Evolutionary conservation across 2,113 vertebrate genomes (phyloP), one percentile per base, ranked within the genome.

Genomic region (Diglossa brunneiventris): DNA sequence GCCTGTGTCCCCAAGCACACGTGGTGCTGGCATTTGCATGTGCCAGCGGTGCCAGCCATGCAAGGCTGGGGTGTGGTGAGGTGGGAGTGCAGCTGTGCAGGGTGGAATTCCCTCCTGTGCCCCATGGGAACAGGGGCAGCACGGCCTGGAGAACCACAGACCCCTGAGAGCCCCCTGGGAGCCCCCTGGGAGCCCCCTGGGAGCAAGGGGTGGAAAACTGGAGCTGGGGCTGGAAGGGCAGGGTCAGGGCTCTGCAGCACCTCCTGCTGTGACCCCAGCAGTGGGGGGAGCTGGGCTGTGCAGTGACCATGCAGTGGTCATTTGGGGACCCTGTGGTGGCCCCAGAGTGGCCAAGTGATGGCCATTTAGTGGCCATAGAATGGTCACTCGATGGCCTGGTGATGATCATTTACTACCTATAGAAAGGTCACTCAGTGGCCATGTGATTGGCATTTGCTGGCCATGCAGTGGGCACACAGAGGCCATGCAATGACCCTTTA

Each of bases 241-340:
- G 70, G 76, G 11, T 3, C 0, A 0, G 87, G 46, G 23, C 13
- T 3, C 30, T 66, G 67, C 67, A 66, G 69, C 69, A n/a, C 6
- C 1, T 64, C 50, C 33, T 1, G 0, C 52, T 46, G 49, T 1
- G 2, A 46, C 19, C 39, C 28, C 2, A 0, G 10, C 28, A 5
- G 22, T 7, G 37, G 6, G 26, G 7, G 8, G 24, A 44, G 37
- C n/a, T 15, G 23, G 63, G 41, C 26, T 42, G 37, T 18, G 55
- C 59, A 61, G 28, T n/a, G 59, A 20, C 75, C 76, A 10, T 0
- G 5, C 55, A 6, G 18, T 6, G 62, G 13, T 16, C 80, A 72
- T 17, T 28, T 28, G 31, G n/a, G 13, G 59, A 33, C 39, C 5
- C 0, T 27, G 46, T 28, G 21, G 16, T 44, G 73, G 50, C 12